Percentiles rank a stretch among this genome's conserved stretches.
Evolutionary conservation across 2,113 vertebrate genomes (phyloP).

Genomic region (Thamnophis sirtalis): DNA sequence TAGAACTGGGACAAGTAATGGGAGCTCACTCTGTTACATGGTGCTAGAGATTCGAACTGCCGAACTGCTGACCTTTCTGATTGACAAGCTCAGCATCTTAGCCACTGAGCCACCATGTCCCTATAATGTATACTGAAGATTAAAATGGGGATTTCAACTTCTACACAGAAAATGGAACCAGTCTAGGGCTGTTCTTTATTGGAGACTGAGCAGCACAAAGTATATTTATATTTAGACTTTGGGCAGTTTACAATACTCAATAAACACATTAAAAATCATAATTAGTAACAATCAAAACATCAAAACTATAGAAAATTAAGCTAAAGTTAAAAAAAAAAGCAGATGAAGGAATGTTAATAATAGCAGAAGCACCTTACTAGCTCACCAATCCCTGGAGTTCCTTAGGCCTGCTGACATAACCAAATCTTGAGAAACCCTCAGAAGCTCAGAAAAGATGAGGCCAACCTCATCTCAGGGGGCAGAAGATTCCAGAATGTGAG

Average conservation of each 20-base stretch:
- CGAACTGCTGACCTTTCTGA: no score
- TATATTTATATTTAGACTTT: background rate
- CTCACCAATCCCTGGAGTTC: background rate
- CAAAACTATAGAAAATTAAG: background rate
- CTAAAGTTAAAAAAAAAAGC: background rate
- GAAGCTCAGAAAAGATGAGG: background rate
- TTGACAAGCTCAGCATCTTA: no score
- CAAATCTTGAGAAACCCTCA: background rate
- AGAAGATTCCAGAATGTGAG: background rate
- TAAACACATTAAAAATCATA: background rate
- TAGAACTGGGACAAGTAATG: no score
- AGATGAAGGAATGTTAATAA: background rate
- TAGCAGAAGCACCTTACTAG: background rate
- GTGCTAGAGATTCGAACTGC: no score
- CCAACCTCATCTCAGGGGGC: background rate
- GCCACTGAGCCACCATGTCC: no score
- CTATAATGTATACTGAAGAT: no score
- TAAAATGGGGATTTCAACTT: background rate
- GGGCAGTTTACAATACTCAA: background rate
- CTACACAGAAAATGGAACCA: background rate
- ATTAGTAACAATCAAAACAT: background rate
- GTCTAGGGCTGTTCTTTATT: background rate
- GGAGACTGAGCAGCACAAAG: background rate
- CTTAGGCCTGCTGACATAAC: background rate
- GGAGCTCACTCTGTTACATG: no score